Conservation (phyloP, 2,888 invertebrate species). For the Drosophila meridiana region DNA sequence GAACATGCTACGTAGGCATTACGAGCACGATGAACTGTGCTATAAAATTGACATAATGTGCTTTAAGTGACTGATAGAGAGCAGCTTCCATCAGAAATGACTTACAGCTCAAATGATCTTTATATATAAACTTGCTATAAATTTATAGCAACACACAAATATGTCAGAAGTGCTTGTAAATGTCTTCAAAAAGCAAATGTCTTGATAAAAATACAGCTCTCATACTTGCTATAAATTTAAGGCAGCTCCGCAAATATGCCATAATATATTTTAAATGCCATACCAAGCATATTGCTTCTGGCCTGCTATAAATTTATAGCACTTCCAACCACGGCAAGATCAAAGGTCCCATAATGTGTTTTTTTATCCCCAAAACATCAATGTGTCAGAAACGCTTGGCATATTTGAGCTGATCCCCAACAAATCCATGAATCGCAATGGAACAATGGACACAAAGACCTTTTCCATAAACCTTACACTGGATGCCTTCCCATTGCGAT, state of each 20-base stretch:
- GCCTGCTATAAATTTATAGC: slow-evolving; percentile 30
- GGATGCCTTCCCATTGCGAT: slow-evolving; percentile 25
- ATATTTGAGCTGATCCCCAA: slow-evolving; percentile 53
- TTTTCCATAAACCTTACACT: slow-evolving; percentile 45
- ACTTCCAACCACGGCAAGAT: slow-evolving; percentile 41
- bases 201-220: neutral
- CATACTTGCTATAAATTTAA: slow-evolving; percentile 8
- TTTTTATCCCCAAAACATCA: slow-evolving; percentile 52
- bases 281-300: neutral
- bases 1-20: slow-evolving; percentile 19
- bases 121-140: neutral
- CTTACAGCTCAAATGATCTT: neutral
- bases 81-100: neutral
- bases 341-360: slow-evolving; percentile 61
- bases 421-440: slow-evolving; percentile 51
- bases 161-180: neutral
- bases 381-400: slow-evolving; percentile 58
- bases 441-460: slow-evolving; percentile 48
- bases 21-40: neutral
- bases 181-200: neutral
- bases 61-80: neutral
- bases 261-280: neutral
- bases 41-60: neutral
- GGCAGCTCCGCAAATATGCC: neutral
- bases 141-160: neutral